Evolutionary conservation across 2,888 invertebrate genomes (phyloP), one percentile per base, ranked within the genome.

Genomic region (Gymnoscelis rufifasciata): DNA sequence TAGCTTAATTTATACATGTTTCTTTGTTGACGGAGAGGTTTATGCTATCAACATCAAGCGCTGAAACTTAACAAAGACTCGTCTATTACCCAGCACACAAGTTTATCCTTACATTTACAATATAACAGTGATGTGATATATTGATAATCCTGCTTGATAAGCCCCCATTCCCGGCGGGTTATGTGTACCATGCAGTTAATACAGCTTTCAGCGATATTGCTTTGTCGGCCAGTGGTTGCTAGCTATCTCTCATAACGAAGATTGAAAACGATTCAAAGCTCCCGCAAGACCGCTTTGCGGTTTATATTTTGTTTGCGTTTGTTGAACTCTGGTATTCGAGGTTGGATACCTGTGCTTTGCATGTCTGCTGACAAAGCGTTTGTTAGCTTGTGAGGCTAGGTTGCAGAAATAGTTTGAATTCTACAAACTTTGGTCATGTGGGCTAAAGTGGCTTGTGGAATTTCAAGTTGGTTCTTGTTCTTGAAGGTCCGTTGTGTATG

Each of bases 281-380:
- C 62, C 83, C 83, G 60, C 83, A 81, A 78, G 80, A 78, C 78
- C 75, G 80, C 81, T 82, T 78, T 81, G 79, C 74, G 78, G 76
- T 71, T 64, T 67, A 78, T 79, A 79, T 81, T 84, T 82, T 76
- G 77, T 72, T 54, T 42, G 39, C 45, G 27, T 43, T 69, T 68
- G 48, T 43, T 48, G 36, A 48, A 49, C 40, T 35, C 56, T 56
- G 61, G 19, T 5, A 33, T 33, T 33, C 15, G 14, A 33, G 35
- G 11, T 10, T 33, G 33, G 15, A 64, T 65, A 56, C 60, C 59
- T 65, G 66, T 57, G 28, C 39, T 38, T 37, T 48, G 41, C 43
- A 46, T 51, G 52, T 41, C 51, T 47, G 37, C 45, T 39, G 46
- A 54, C 48, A 51, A 43, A 43, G 31, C 41, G 45, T 46, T 42